Conservation (phyloP, 2,797 vertebrate genomes). For the Sebastes itinus region DNA sequence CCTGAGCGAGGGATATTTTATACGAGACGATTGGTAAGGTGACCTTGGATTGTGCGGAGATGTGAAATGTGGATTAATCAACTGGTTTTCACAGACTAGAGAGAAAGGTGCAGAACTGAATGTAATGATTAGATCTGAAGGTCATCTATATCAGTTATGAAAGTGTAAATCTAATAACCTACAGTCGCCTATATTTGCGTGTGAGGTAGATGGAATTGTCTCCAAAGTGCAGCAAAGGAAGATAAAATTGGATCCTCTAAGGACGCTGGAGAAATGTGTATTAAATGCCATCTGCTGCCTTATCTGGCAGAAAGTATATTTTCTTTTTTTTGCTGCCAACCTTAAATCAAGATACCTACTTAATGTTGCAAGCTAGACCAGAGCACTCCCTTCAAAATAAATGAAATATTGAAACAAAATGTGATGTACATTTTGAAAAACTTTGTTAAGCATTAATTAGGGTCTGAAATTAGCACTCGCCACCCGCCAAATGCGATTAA, state of each 20-base stretch:
- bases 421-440: not conserved
- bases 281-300: constrained; percentile 8
- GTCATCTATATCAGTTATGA: constrained; percentile 23
- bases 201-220: not conserved
- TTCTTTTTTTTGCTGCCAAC: not conserved
- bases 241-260: constrained; percentile 1
- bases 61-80: constrained; percentile 53
- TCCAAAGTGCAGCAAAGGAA: not conserved
- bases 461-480: too few relatives aligned
- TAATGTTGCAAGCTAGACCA: not conserved
- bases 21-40: constrained; percentile 13
- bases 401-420: not conserved
- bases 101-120: not conserved
- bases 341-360: not conserved
- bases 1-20: constrained; percentile 23
- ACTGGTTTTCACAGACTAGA: constrained; percentile 26
- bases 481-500: too few relatives aligned
- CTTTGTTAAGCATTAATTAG: not conserved
- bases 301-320: not conserved
- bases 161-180: constrained; percentile 14
- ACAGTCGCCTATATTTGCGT: constrained; percentile 13
- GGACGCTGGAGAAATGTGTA: not conserved
- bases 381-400: not conserved
- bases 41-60: constrained; percentile 57
- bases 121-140: constrained; percentile 42